A percentile compares a stretch with the other conserved stretches of the same genome.
These are phyloP conservation scores for Scolopax bukidnonensis DNA, from an alignment of 2,797 vertebrate genomes.

Conservation along the genomic window DNA sequence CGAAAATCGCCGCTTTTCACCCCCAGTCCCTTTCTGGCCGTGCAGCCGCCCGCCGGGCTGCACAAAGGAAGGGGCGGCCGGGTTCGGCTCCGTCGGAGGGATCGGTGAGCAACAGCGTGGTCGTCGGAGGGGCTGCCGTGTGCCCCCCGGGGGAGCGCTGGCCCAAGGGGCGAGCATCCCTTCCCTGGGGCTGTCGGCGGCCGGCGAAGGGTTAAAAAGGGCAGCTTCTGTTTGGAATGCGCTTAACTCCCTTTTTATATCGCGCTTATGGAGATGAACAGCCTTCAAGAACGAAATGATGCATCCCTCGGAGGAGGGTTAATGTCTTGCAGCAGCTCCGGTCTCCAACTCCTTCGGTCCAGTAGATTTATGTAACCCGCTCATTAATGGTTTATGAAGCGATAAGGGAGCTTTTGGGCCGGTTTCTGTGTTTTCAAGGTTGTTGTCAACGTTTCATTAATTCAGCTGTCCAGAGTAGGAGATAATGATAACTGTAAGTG, in stretches of 20 bases:
- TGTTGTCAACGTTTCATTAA: neutral
- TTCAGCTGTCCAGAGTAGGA: neutral
- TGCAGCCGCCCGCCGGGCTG: neutral
- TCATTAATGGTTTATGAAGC: constrained; percentile 62
- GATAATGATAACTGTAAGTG: neutral
- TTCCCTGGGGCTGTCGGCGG: fast-evolving
- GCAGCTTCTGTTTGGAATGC: neutral
- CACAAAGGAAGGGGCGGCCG: neutral
- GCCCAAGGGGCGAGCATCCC: neutral
- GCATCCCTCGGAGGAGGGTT: neutral
- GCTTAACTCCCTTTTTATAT: neutral
- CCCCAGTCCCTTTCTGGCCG: neutral
- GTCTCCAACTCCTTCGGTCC: constrained; percentile 36
- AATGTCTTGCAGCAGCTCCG: neutral
- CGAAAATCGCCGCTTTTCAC: too few relatives aligned
- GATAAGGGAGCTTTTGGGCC: constrained; percentile 15
- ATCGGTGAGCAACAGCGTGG: neutral
- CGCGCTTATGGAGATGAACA: neutral
- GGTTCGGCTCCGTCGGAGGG: neutral
- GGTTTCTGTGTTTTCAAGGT: neutral
- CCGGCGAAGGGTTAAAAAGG: neutral
- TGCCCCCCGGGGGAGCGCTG: too few relatives aligned
- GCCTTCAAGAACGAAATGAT: neutral
- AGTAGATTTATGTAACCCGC: constrained; percentile 58
- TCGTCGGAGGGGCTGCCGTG: neutral